A percentile compares a stretch with the other conserved stretches of the same genome.
Evolutionary conservation across 2,113 vertebrate species (phyloP).

Genomic region (Bubo blakistoni): DNA sequence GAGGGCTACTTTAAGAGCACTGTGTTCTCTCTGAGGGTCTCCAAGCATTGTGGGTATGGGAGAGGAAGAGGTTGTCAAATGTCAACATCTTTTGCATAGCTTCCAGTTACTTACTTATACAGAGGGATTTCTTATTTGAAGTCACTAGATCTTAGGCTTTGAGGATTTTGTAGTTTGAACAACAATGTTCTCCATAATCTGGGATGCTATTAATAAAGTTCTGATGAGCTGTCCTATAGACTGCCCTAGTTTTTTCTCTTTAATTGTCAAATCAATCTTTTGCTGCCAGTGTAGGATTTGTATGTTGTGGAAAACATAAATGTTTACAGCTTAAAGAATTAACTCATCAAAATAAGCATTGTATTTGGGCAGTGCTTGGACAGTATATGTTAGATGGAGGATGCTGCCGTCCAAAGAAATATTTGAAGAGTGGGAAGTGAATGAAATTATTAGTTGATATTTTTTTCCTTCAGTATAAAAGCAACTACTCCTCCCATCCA

Average conservation of each 20-base stretch:
- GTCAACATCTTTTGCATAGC: neutral
- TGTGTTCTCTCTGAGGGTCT: neutral
- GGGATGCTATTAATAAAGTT: conserved; percentile 35
- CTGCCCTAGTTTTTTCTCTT: neutral
- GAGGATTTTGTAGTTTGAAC: conserved; percentile 5
- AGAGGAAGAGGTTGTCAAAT: neutral
- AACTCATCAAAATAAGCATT: neutral
- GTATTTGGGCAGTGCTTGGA: neutral
- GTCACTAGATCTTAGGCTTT: neutral
- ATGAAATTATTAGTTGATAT: neutral
- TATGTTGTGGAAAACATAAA: neutral
- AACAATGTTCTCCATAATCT: conserved; percentile 5
- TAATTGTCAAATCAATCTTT: neutral
- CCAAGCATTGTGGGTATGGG: neutral
- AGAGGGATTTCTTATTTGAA: neutral
- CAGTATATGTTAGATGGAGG: neutral
- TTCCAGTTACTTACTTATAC: neutral
- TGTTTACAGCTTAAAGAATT: neutral
- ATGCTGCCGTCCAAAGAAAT: neutral
- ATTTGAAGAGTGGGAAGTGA: neutral
- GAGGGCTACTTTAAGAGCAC: neutral
- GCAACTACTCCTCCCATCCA: neutral
- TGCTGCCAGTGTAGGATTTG: neutral
- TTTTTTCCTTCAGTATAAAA: neutral
- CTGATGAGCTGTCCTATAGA: neutral